Evolutionary conservation across 2,113 vertebrate species (phyloP).

Genomic region (Cariama cristata): DNA sequence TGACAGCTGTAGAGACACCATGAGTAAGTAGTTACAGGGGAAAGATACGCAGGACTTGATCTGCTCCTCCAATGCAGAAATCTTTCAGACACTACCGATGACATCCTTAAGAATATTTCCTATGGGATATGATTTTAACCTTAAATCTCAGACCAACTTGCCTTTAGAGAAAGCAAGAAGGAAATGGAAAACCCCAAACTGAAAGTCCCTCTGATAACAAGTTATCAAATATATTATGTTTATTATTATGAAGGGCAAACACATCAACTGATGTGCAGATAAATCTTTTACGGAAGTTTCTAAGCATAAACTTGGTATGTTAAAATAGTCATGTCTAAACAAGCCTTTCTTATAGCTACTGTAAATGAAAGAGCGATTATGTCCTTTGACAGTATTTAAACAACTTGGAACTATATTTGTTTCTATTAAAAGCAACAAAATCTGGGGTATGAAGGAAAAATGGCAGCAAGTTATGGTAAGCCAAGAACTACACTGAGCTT

Average conservation of each 20-base stretch:
- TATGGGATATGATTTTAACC: background rate
- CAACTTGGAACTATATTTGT: background rate
- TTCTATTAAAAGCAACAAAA: background rate
- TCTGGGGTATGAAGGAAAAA: background rate
- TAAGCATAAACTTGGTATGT: background rate
- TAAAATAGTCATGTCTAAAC: background rate
- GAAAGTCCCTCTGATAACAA: background rate
- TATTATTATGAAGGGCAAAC: background rate
- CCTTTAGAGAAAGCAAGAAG: background rate
- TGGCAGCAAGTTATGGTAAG: background rate
- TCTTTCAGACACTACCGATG: background rate
- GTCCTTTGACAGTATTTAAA: background rate
- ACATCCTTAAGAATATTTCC: background rate
- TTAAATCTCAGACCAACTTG: background rate
- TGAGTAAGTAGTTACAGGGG: background rate
- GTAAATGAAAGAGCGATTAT: background rate
- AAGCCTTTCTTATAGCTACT: background rate
- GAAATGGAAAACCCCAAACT: background rate
- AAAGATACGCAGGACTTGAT: background rate
- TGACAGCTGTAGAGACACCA: background rate
- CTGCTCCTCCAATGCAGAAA: background rate
- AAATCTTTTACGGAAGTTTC: background rate
- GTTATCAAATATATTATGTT: background rate
- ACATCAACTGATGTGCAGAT: background rate
- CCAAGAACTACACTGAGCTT: background rate